These are phyloP conservation scores for Hyalella azteca DNA, from an alignment of 2,888 invertebrate genomes.

Conservation along the genomic window DNA sequence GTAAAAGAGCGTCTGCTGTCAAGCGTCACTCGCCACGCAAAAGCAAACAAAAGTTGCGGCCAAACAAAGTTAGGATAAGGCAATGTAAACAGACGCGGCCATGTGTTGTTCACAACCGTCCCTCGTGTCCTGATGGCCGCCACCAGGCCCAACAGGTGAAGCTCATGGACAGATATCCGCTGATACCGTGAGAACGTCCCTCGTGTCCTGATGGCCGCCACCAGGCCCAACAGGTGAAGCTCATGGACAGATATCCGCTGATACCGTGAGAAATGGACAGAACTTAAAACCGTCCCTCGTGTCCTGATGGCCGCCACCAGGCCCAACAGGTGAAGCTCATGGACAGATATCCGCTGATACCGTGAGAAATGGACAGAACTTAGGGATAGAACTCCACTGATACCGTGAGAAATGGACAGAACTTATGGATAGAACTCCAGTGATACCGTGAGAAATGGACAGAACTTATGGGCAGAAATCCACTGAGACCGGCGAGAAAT, in stretches of 20 bases:
- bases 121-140: not conserved
- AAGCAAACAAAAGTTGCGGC: constrained; percentile 14
- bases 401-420: too few species aligned
- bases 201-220: not conserved
- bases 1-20: not conserved
- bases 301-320: not conserved
- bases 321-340: not conserved
- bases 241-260: not conserved
- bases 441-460: too few species aligned
- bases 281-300: not conserved
- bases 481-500: too few species aligned
- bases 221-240: not conserved
- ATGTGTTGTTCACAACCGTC: not conserved
- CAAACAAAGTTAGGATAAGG: constrained; percentile 36
- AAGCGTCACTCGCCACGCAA: constrained; percentile 7
- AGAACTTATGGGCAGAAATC: too few species aligned
- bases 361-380: too few species aligned
- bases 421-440: too few species aligned
- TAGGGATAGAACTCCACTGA: too few species aligned
- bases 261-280: constrained; percentile 11
- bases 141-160: not conserved
- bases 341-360: not conserved
- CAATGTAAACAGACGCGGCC: constrained; percentile 26
- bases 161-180: not conserved
- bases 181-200: constrained; percentile 2